Conservation (phyloP, 1,140 invertebrate genomes). For the Drosophila sproati region DNA sequence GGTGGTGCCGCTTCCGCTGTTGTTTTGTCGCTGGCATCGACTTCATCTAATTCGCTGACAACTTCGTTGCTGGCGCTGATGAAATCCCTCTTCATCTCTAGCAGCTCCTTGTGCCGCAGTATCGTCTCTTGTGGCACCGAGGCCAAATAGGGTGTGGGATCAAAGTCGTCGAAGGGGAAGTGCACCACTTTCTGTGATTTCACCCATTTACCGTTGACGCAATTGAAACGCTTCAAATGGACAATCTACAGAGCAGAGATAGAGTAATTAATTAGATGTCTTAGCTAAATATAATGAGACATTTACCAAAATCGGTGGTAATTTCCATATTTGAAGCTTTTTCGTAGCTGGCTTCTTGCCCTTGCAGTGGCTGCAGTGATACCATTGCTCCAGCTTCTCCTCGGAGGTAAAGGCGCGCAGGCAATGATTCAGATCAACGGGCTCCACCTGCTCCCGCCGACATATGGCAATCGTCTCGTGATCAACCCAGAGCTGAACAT, state of each 20-base stretch:
- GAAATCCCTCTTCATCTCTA: constrained; percentile 68
- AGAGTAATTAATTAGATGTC: not conserved
- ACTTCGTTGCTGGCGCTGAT: constrained; percentile 41
- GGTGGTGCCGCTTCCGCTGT: not conserved
- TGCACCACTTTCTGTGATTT: constrained; percentile 96
- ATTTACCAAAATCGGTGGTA: constrained; percentile 93
- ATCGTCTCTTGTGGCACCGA: constrained; percentile 91
- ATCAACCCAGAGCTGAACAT: constrained; percentile 88
- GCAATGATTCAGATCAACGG: constrained; percentile 92
- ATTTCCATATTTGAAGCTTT: constrained; percentile 94
- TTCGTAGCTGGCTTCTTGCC: constrained; percentile 93
- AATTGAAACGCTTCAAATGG: constrained; percentile 95
- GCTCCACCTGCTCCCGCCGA: constrained; percentile 89
- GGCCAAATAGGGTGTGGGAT: constrained; percentile 92
- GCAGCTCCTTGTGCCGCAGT: constrained; percentile 87
- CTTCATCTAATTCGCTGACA: constrained; percentile 68
- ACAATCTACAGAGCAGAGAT: constrained; percentile 88
- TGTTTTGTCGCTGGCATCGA: constrained; percentile 41
- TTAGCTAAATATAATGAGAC: not conserved
- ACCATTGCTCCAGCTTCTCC: constrained; percentile 93
- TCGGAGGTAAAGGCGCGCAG: constrained; percentile 93
- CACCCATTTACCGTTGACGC: constrained; percentile 94
- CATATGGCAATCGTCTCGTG: constrained; percentile 90
- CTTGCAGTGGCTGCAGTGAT: constrained; percentile 93
- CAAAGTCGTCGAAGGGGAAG: constrained; percentile 93